Percentiles rank a stretch among this genome's conserved stretches.
phyloP scores from a whole-genome alignment of 1,140 invertebrate genomes.

The Musca vetustissima region DNA sequence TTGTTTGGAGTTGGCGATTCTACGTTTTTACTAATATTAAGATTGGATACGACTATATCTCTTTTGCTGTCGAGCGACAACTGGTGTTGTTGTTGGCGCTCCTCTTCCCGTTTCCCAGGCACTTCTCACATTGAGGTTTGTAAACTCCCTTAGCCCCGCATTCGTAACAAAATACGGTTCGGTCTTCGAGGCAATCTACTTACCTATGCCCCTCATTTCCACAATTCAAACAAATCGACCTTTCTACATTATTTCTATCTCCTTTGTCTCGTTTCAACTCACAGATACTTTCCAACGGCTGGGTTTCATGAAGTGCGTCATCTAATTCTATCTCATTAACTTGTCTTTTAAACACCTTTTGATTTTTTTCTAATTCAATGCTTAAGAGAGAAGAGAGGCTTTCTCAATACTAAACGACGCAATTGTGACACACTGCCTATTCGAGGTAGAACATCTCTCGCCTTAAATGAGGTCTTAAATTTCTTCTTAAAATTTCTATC shows the following conservation, averaged over 20 bases:
- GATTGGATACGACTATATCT: too few species aligned
- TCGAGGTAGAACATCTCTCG: background rate
- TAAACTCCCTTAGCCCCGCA: conserved; percentile 18
- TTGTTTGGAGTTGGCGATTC: too few species aligned
- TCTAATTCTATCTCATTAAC: background rate
- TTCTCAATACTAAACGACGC: background rate
- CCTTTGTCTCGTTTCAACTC: background rate
- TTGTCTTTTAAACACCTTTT: background rate
- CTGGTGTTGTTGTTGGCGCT: background rate
- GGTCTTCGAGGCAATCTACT: conserved; percentile 21
- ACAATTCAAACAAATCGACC: conserved; percentile 27
- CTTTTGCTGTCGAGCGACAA: background rate
- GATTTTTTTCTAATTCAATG: background rate
- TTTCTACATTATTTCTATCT: background rate
- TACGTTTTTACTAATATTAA: too few species aligned
- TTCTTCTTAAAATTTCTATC: background rate
- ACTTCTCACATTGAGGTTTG: conserved; percentile 11
- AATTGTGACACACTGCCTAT: background rate
- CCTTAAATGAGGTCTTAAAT: background rate
- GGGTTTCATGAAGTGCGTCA: background rate
- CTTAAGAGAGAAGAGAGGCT: background rate
- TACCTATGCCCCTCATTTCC: conserved; percentile 21
- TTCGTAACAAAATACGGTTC: conserved; percentile 26
- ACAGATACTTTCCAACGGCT: background rate
- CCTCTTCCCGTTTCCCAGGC: background rate